Base-by-base conservation (phyloP, 1,140 invertebrate genomes). In the Phenacoccus solenopsis region DNA sequence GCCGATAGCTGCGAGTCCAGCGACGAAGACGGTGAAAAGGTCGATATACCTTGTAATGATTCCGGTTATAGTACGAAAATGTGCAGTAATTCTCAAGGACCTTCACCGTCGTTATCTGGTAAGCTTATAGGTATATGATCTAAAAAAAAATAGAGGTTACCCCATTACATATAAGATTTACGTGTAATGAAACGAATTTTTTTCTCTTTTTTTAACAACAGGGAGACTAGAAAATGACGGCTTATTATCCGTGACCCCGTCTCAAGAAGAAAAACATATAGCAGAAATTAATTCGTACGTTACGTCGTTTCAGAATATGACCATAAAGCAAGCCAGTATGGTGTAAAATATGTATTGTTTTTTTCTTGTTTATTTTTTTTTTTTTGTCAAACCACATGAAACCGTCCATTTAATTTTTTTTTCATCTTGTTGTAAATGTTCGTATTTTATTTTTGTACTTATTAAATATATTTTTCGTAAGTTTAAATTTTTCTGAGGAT, bases 51-150 rank as follows among this genome's bases (percentile, higher is more conserved):
- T 22, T 69, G 69, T 24, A 70, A 70, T 75, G 88, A 90, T 77
- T 90, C 88, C 12, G 88, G 88, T 1, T 90, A 90, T 75, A 88
- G 87, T 72, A 90, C 88, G 13, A 86, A 88, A 74, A 86, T 89
- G 72, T 89, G 88, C 71, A 88, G 87, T 5, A 88, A 87, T 61
- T 89, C 87, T 9, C 87, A 89, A 75, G 88, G 88, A 0, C 87
- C 88, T 16, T 89, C 87, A 1, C 88, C 88, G 13, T 88, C 87
- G 74, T 81, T 90, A 21, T 88, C 87, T 32, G 87, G 87, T 83
- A 74, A 70, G 73, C 56, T 5, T 16, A n/a, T n/a, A n/a, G n/a
- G n/a, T n/a, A n/a, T n/a, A n/a, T n/a, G n/a, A n/a, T n/a, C n/a
- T n/a, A n/a, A n/a, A n/a, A n/a, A n/a, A n/a, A n/a, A n/a, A n/a